Evolutionary conservation across 2,113 vertebrate species (phyloP).

Genomic region (Acanthisitta chloris): DNA sequence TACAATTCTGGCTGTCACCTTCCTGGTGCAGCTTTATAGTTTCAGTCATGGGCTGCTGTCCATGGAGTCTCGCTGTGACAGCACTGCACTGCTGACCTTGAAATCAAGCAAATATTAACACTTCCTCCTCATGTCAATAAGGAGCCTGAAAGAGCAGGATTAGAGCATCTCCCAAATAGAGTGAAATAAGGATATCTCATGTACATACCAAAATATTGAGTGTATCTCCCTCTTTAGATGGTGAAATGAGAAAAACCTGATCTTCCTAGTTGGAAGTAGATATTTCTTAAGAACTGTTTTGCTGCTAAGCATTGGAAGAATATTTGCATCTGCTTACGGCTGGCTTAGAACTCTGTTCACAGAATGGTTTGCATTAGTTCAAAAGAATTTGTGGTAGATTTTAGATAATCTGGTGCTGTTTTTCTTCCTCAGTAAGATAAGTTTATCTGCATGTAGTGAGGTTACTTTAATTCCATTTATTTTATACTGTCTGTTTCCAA

Average conservation of each 20-base stretch:
- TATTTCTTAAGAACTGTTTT: background rate
- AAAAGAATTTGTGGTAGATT: background rate
- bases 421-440: background rate
- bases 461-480: background rate
- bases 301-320: background rate
- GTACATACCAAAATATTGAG: background rate
- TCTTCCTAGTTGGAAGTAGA: background rate
- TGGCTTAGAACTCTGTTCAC: background rate
- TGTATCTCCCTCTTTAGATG: background rate
- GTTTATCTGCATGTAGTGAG: background rate
- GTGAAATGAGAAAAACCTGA: background rate
- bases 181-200: background rate
- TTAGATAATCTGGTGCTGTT: background rate
- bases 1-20: rapidly evolving
- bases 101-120: background rate
- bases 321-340: background rate
- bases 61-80: background rate
- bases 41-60: background rate
- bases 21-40: background rate
- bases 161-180: background rate
- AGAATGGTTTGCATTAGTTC: background rate
- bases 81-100: background rate
- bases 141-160: background rate
- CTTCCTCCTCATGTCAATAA: background rate
- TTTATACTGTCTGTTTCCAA: background rate